phyloP scores from a whole-genome alignment of 2,113 vertebrate species.

The Engraulis encrasicolus region DNA sequence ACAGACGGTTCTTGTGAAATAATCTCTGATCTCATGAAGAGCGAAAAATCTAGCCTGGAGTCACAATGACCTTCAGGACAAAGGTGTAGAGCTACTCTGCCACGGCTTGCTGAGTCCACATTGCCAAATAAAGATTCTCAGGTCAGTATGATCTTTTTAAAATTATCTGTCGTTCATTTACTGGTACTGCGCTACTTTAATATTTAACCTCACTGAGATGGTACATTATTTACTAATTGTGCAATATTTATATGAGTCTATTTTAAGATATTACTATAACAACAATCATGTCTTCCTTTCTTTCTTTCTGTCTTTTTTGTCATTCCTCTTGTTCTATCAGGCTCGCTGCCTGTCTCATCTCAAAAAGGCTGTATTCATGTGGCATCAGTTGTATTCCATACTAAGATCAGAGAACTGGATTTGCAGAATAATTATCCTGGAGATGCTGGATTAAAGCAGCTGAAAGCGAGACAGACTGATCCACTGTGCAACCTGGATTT shows the following conservation, averaged over 20 bases:
- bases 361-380: conserved; percentile 30
- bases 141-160: no score
- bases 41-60: background rate
- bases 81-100: background rate
- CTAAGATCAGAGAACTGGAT: background rate
- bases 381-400: background rate
- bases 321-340: background rate
- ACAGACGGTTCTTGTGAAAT: background rate
- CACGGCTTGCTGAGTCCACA: background rate
- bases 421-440: background rate
- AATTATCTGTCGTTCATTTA: no score
- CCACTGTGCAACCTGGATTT: background rate
- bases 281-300: background rate
- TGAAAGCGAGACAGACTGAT: background rate
- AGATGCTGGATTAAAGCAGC: background rate
- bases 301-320: background rate
- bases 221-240: no score
- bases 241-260: no score
- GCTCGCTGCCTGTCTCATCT: conserved; percentile 12
- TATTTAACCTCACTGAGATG: no score
- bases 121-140: background rate
- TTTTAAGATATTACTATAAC: no score
- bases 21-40: background rate
- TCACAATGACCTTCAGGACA: background rate
- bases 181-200: no score